Conservation (phyloP, 2,888 invertebrate species). For the Octodonta nipae region DNA sequence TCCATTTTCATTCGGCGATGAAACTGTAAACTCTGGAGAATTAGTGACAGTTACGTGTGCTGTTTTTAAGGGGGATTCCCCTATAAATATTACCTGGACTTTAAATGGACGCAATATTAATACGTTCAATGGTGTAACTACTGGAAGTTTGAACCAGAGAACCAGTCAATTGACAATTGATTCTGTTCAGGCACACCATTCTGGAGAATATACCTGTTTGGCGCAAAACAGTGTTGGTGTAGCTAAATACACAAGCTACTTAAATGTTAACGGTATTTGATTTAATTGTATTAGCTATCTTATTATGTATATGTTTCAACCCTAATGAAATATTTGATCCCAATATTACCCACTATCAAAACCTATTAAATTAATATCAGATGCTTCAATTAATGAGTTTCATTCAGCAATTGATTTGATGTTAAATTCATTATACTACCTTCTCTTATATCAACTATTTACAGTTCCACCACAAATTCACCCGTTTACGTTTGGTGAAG, state of each 20-base stretch:
- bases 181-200: slow-evolving; percentile 54
- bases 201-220: slow-evolving; percentile 61
- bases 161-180: slow-evolving; percentile 57
- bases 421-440: too few species aligned
- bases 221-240: slow-evolving; percentile 55
- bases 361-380: too few species aligned
- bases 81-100: slow-evolving; percentile 58
- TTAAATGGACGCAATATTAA: slow-evolving; percentile 48
- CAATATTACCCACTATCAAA: too few species aligned
- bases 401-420: too few species aligned
- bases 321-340: too few species aligned
- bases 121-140: slow-evolving; percentile 21
- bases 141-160: slow-evolving; percentile 36
- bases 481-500: slow-evolving; percentile 44
- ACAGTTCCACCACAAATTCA: slow-evolving; percentile 30
- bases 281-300: too few species aligned
- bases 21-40: slow-evolving; percentile 55
- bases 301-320: too few species aligned
- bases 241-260: slow-evolving; percentile 46
- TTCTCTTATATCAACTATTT: too few species aligned
- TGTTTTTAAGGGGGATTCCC: slow-evolving; percentile 58
- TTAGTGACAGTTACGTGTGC: slow-evolving; percentile 54
- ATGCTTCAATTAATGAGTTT: too few species aligned
- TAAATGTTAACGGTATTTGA: slow-evolving; percentile 57
- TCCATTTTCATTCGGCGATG: slow-evolving; percentile 37